Conservation (phyloP, 2,113 vertebrate species). For the Peucedramus taeniatus region DNA sequence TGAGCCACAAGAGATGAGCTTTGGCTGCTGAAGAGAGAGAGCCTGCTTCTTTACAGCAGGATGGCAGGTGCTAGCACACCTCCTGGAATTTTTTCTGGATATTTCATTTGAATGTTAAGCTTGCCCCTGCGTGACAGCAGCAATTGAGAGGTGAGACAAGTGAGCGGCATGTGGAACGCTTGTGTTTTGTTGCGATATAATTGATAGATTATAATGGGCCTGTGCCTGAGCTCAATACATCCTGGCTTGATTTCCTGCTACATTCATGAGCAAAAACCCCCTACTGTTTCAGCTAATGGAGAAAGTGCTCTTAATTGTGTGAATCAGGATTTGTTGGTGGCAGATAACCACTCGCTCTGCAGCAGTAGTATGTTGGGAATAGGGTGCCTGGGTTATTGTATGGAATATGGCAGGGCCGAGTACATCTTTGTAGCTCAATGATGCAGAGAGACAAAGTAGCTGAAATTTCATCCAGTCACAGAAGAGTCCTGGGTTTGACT, state of each 20-base stretch:
- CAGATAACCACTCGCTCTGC: fast-evolving
- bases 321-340: background rate
- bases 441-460: background rate
- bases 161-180: background rate
- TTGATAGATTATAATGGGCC: background rate
- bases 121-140: background rate
- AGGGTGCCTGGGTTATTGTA: background rate
- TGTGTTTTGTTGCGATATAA: background rate
- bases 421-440: background rate
- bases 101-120: background rate
- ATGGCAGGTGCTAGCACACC: background rate
- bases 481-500: background rate
- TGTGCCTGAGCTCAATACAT: background rate
- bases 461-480: background rate
- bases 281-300: background rate
- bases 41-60: background rate
- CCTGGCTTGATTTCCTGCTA: background rate
- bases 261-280: background rate
- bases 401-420: background rate
- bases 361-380: background rate
- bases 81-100: background rate
- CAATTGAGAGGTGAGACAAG: background rate
- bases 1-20: background rate
- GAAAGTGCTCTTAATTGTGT: background rate
- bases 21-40: background rate